Evolutionary conservation across 2,888 invertebrate genomes (phyloP), one percentile per base, ranked within the genome.

Genomic region (Heliconius charithonia): DNA sequence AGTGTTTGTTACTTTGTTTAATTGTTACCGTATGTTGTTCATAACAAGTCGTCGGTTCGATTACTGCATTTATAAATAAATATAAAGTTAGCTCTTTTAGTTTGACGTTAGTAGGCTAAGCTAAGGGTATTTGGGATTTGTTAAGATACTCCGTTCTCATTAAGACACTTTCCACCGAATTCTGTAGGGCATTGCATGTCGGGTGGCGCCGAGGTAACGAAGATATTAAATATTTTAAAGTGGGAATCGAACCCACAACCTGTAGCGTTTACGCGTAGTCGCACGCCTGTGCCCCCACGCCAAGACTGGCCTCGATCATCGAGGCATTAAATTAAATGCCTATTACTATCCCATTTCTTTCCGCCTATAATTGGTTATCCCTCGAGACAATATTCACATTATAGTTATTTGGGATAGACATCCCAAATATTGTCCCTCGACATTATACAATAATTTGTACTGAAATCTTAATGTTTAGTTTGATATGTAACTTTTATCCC

Each of bases 1-100:
- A 63, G 27, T 56, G 79, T 82, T 79, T 80, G 83, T 81, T 69
- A 81, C 80, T 81, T 66, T 66, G 76, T 73, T 51, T 59, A 59
- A 59, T 59, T 59, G 59, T 59, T n/a, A 4, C 59, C 59, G 59
- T n/a, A 12, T 59, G 59, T n/a, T 59, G n/a, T n/a, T 59, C 59
- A n/a, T 59, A n/a, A n/a, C 9, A 12, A 4, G n/a, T n/a, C 22
- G 59, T n/a, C 10, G 59, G 59, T 59, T 59, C 59, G 59, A 59
- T 59, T 59, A 59, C n/a, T 22, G 22, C 3, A 51, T 51, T 51
- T 19, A 51, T 51, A 16, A 51, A 4, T 51, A 6, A 51, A 51
- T 51, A 22, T 7, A 51, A 51, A 51, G 19, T 51, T 51, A 19
- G 22, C 51, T 22, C 51, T n/a, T n/a, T 9, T n/a, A 59, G n/a